phyloP scores from a whole-genome alignment of 2,113 vertebrate species.

The Semnornis frantzii region DNA sequence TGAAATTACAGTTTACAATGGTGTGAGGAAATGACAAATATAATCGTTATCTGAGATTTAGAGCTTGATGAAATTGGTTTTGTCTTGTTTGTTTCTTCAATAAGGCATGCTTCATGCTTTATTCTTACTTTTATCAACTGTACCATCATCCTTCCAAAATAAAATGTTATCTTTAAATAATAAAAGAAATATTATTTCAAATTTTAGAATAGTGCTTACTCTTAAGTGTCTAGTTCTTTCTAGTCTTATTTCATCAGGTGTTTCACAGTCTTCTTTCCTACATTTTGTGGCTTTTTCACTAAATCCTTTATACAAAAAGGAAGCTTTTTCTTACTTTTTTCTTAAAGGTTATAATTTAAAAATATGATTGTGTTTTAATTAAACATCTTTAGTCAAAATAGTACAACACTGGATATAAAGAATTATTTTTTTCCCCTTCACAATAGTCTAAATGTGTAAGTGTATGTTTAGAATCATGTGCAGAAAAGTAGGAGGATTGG shows the following conservation, averaged over 20 bases:
- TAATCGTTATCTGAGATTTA: not conserved
- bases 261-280: not conserved
- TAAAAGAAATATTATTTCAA: not conserved
- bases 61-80: not conserved
- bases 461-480: not conserved
- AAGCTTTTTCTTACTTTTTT: not conserved
- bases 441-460: not conserved
- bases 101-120: not conserved
- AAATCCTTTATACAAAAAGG: not conserved
- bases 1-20: not conserved
- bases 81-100: not conserved
- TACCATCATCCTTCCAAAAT: not conserved
- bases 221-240: not conserved
- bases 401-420: not conserved
- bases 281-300: not conserved
- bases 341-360: not conserved
- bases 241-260: not conserved
- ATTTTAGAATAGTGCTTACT: not conserved
- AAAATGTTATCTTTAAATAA: not conserved
- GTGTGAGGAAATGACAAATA: not conserved
- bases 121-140: not conserved
- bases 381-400: not conserved
- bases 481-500: not conserved
- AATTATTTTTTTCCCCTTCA: not conserved
- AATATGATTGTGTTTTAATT: not conserved